Evolutionary conservation across 2,888 invertebrate species (phyloP), one percentile per base, ranked within the genome.

Genomic region (Calephelis perditalis): DNA sequence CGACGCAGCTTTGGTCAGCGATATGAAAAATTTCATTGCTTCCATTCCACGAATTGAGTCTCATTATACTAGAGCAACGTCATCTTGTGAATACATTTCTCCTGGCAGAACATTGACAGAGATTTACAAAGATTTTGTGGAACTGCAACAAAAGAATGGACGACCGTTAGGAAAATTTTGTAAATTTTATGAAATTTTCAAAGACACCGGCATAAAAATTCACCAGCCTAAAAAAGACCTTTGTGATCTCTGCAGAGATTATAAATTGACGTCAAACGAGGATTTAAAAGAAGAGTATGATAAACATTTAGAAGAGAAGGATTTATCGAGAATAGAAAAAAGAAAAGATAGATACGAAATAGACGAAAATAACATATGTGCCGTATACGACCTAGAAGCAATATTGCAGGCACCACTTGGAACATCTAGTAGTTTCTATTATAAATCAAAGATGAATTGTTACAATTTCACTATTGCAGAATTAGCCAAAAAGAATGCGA

Each of bases 21-120:
- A 57, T 12, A 57, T 58, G 8, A 46, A 11, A 26, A 43, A 57
- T 10, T 55, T 46, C 47, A 62, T 62, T 45, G 54, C 57, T 37
- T 57, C 55, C n/a, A 62, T 62, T 12, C 62, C 60, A 5, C 49
- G 45, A 43, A 54, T 60, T 10, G 45, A 55, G 36, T 59, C 56
- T 3, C 55, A 60, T 40, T 57, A 62, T 46, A 6, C 12, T 1
- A 46, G 55, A 55, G 52, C 52, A 5, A 35, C 52, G n/a, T 7
- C 26, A 15, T 35, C 2, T 0, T 12, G 12, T 12, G 52, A 52
- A 52, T 52, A 26, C 11, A 52, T 26, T 15, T 10, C 10, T 4
- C 15, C 15, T 5, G 26, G 3, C 5, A 26, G 35, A 26, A 52
- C 52, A 52, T 15, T 52, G 5, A 26, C 5, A 35, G 52, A 52